Base-by-base conservation (phyloP, 64 coral and sea anemone genomes). In the Pocillopora verrucosa region DNA sequence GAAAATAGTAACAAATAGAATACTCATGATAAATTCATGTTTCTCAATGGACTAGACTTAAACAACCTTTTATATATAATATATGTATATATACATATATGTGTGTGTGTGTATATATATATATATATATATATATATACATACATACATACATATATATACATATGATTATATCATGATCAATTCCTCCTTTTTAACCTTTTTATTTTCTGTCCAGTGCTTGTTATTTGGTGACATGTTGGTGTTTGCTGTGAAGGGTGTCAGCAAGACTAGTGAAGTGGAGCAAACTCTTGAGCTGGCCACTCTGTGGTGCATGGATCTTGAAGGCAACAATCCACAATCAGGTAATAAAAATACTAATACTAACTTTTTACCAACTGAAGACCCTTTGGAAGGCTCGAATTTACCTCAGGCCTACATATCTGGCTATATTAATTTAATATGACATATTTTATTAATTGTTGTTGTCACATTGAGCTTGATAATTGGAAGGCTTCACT, bases 291-390 rank as follows among this genome's bases (percentile, higher is more conserved):
- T 99, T 56, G 79, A 99, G 37, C 86, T 99, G 62, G 76, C 60
- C 15, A 93, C 97, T 0, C 62, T 99, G 9, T 99, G 97, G 97
- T 94, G 95, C 72, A 86, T 86, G 78, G 91, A 99, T 75, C 72
- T 99, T 20, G 88, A 82, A n/a, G 88, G 88, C 80, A 92, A 95
- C 38, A 94, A 99, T 56, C 97, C 97, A 13, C 97, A 99, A 82
- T 91, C 97, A 24, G 93, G 97, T 99, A 22, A 51, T 7, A 51
- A 4, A 4, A 51, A 51, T 7, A 51, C 41, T 51, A 51, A 51
- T 51, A 51, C 7, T 51, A 51, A 51, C 41, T 51, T 51, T 7
- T 51, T 51, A 51, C 41, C 7, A 51, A 51, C 41, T 30, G 30
- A 30, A 0, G 30, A 0, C 30, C 41, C 7, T 51, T 51, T 7